These are phyloP conservation scores for Piliocolobus tephrosceles DNA, from an alignment of 2,113 vertebrate genomes.

Conservation along the genomic window DNA sequence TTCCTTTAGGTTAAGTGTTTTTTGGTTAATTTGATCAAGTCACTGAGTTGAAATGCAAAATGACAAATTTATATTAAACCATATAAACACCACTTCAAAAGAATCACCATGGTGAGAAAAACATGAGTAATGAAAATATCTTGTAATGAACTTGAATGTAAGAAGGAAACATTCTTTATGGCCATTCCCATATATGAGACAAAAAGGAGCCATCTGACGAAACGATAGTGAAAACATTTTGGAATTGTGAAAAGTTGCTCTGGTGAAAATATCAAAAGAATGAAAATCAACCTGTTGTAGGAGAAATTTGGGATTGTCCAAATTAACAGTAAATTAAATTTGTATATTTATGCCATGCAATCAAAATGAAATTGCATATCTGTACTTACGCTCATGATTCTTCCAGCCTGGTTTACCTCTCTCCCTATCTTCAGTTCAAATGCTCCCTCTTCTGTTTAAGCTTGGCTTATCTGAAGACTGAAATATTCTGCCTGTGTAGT, in stretches of 20 bases:
- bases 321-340: neutral
- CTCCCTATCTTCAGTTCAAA: neutral
- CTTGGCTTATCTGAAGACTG: neutral
- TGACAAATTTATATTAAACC: neutral
- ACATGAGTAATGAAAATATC: neutral
- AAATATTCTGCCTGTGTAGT: neutral
- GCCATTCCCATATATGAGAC: neutral
- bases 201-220: neutral
- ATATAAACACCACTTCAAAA: neutral
- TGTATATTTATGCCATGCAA: neutral
- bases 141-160: neutral
- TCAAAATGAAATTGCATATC: neutral
- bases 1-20: slow-evolving; percentile 28
- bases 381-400: neutral
- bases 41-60: slow-evolving; percentile 26
- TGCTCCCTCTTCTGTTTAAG: neutral
- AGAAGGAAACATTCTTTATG: neutral
- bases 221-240: neutral
- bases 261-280: neutral
- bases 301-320: neutral
- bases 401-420: neutral
- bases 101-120: neutral
- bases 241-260: neutral
- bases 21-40: slow-evolving; percentile 19
- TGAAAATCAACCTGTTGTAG: neutral